These are phyloP conservation scores for Cantharis rufa DNA, from an alignment of 2,888 invertebrate species.

Conservation along the genomic window DNA sequence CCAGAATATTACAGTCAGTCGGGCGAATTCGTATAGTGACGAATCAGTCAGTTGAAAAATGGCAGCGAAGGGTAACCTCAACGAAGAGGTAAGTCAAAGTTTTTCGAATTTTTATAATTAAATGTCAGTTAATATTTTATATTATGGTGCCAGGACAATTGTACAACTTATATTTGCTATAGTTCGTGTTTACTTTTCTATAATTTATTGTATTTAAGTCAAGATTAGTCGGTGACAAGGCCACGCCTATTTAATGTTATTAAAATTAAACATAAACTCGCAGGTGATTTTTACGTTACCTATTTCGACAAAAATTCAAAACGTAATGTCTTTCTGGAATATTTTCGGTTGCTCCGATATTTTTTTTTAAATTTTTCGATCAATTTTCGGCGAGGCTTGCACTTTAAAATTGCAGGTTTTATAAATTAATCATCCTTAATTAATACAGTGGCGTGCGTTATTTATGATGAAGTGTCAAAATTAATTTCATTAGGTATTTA, in stretches of 20 bases:
- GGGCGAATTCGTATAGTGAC: constrained; percentile 12
- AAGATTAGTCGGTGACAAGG: constrained; percentile 37
- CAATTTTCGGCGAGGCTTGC: not conserved
- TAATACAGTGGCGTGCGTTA: not conserved
- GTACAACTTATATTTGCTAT: not conserved
- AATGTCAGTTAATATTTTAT: not conserved
- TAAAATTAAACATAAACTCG: constrained; percentile 6
- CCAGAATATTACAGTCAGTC: not conserved
- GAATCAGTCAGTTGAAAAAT: constrained; percentile 39
- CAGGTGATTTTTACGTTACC: constrained; percentile 23
- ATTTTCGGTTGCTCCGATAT: not conserved
- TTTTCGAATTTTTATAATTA: constrained; percentile 12
- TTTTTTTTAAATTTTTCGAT: not conserved
- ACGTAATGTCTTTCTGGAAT: not conserved
- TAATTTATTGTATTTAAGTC: constrained; percentile 5
- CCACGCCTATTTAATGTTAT: constrained; percentile 50
- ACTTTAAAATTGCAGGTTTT: not conserved
- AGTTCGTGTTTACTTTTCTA: not conserved
- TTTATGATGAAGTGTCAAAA: not conserved
- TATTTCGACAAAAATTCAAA: not conserved
- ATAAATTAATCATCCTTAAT: not conserved
- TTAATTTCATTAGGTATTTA: not conserved
- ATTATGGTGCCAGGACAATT: constrained; percentile 8
- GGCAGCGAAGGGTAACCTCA: constrained; percentile 51
- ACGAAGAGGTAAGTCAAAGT: constrained; percentile 51